Base-by-base conservation (phyloP, 2,797 vertebrate species). In the Phalanger gymnotis region DNA sequence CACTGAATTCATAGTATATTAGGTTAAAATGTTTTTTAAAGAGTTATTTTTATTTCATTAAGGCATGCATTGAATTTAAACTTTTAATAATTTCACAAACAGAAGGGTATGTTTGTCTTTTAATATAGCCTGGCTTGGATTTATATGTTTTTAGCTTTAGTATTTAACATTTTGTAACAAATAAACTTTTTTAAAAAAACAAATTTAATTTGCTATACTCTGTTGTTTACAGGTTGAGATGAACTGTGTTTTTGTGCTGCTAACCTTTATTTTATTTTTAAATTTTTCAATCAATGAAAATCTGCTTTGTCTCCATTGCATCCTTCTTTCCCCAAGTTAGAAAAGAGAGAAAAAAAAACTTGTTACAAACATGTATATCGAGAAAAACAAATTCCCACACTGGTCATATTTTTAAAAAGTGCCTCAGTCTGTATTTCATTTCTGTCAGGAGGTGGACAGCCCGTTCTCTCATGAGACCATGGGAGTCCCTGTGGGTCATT, bases 141-240 rank as follows among this genome's bases (percentile, higher is more conserved):
- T 95, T 97, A 96, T 34, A 40, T 90, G 95, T 95, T 98, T 98
- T 95, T 96, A 98, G 98, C 93, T 91, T 96, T 94, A 98, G 61
- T 97, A 98, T 97, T 97, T 98, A 98, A 97, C 90, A 95, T 94
- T 98, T 98, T 97, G 55, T 96, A 97, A 98, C 93, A 98, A 98
- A 98, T 98, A 97, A 96, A 97, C 73, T 7, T 87, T 96, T 92
- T 81, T 30, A 92, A 92, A 73, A 94, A 96, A 97, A 94, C 55
- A 95, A 95, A 22, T 94, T 95, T 87, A 89, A 91, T 40, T 25
- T 34, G 52, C 93, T 93, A 25, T 96, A 53, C n/a, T 96, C 12
- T 95, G 11, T 97, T 95, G 34, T 96, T 94, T 54, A 97, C 91
- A 95, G 93, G 40, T 51, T 96, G 25, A 91, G 92, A 90, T 95